Conservation (phyloP, 2,113 vertebrate genomes). For the zebrafish (Danio rerio) region GRCz12tu NC_133189.1:2439501-2440000, state of each 20-base stretch:
- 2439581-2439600: not conserved
- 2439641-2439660: not conserved
- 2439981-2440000: not conserved
- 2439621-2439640: not conserved
- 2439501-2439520: not conserved
- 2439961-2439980: not conserved
- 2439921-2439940: not conserved
- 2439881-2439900: not conserved
- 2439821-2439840: constrained; percentile 29
- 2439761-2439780: not conserved
- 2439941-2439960: not conserved
- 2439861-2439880: not conserved
- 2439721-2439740: constrained; percentile 18
- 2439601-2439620: not conserved
- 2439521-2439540: constrained; percentile 1
- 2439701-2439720: not conserved
- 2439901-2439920: not conserved
- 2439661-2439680: not conserved
- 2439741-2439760: constrained; percentile 23
- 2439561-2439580: not conserved
- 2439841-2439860: not conserved
- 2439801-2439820: not conserved
- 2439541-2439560: constrained; percentile 15
- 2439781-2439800: not conserved
- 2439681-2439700: not conserved